phyloP scores from a whole-genome alignment of 2,113 vertebrate species.

The Thalassoma bifasciatum region DNA sequence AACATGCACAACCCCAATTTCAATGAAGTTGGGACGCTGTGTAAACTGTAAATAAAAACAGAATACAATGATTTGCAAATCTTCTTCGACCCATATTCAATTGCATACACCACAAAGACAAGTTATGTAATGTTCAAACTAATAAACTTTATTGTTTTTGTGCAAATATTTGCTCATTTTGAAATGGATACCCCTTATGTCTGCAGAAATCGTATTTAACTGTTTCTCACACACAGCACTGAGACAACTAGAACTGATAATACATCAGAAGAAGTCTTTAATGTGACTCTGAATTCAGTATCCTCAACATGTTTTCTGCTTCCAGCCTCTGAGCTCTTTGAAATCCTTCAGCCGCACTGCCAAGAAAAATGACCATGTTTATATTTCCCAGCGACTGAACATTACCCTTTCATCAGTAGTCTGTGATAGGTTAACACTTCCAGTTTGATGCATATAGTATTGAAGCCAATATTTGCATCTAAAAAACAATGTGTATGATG shows the following conservation, averaged over 20 bases:
- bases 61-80: no score
- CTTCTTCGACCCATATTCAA: no score
- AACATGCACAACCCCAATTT: no score
- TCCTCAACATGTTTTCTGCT: constrained; percentile 2
- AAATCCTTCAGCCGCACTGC: constrained; percentile 19
- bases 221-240: not conserved
- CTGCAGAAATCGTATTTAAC: not conserved
- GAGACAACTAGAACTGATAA: constrained; percentile 1
- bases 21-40: no score
- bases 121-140: no score
- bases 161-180: no score
- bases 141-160: no score
- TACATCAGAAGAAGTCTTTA: constrained; percentile 4
- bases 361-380: constrained; percentile 36
- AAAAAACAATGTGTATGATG: constrained; percentile 52
- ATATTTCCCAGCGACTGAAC: constrained; percentile 28
- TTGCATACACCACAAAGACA: no score
- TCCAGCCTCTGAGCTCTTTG: not conserved
- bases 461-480: constrained; percentile 58
- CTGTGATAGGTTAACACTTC: constrained; percentile 33
- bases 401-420: constrained; percentile 40
- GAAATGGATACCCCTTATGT: not conserved
- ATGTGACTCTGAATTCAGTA: not conserved
- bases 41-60: no score
- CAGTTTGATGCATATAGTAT: constrained; percentile 51